phyloP scores from a whole-genome alignment of 2,797 vertebrate genomes.

The Potorous gilbertii region DNA sequence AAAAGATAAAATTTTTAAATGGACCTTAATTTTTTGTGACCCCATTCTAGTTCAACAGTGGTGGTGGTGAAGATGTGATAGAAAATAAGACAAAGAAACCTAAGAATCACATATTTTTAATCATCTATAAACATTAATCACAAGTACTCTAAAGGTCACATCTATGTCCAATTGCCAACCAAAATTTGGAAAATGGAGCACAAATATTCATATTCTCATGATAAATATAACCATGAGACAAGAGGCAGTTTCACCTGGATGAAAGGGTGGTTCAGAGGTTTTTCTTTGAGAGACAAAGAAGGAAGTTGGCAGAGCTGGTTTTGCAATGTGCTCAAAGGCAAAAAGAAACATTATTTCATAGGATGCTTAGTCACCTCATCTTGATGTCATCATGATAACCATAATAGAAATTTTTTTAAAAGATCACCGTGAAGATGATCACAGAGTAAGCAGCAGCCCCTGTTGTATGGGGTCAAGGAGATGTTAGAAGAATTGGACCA shows the following conservation, averaged over 20 bases:
- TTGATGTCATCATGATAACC: neutral
- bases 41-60: neutral
- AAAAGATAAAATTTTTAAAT: neutral
- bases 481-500: neutral
- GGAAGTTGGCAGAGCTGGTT: neutral
- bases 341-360: neutral
- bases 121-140: neutral
- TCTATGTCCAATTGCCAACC: neutral
- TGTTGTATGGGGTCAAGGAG: neutral
- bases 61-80: neutral
- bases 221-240: neutral
- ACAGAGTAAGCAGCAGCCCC: neutral
- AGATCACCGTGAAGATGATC: neutral
- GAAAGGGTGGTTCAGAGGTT: neutral
- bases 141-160: neutral
- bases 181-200: neutral
- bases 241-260: neutral
- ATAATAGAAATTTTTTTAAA: neutral
- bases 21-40: neutral
- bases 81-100: neutral
- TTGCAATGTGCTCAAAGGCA: neutral
- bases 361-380: too few species aligned
- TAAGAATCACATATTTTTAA: neutral
- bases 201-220: neutral
- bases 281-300: neutral